Evolutionary conservation across 2,888 invertebrate species (phyloP).

Genomic region (Phyllotreta cruciferae): DNA sequence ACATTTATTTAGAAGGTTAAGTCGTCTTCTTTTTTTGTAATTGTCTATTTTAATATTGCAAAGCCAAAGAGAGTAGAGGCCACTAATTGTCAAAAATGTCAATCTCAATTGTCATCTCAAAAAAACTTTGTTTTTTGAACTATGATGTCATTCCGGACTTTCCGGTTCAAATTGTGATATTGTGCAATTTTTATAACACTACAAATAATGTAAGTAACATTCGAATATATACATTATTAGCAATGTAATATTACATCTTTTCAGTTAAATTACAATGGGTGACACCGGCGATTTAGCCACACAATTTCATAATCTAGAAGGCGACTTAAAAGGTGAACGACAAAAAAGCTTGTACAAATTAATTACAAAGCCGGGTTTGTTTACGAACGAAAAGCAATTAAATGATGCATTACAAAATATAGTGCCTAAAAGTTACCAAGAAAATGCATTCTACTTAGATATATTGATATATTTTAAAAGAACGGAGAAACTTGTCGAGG

Average conservation of each 20-base stretch:
- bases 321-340: conserved; percentile 36
- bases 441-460: conserved; percentile 43
- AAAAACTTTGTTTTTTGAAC: too few relatives aligned
- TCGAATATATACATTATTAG: too few relatives aligned
- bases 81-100: too few relatives aligned
- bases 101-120: too few relatives aligned
- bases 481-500: conserved; percentile 35
- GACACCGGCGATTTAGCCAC: conserved; percentile 31
- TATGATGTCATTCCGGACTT: too few relatives aligned
- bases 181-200: too few relatives aligned
- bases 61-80: too few relatives aligned
- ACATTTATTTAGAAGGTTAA: too few relatives aligned
- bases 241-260: background rate
- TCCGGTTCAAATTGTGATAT: too few relatives aligned
- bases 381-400: conserved; percentile 28
- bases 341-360: conserved; percentile 40
- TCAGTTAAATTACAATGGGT: background rate
- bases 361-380: conserved; percentile 27
- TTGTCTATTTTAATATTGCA: too few relatives aligned
- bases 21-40: too few relatives aligned
- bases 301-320: conserved; percentile 40
- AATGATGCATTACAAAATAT: conserved; percentile 29
- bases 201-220: too few relatives aligned
- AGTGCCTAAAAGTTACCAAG: conserved; percentile 42
- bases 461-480: conserved; percentile 41